Evolutionary conservation across 2,113 vertebrate species (phyloP), one percentile per base, ranked within the genome.

Genomic region (Scortum barcoo): DNA sequence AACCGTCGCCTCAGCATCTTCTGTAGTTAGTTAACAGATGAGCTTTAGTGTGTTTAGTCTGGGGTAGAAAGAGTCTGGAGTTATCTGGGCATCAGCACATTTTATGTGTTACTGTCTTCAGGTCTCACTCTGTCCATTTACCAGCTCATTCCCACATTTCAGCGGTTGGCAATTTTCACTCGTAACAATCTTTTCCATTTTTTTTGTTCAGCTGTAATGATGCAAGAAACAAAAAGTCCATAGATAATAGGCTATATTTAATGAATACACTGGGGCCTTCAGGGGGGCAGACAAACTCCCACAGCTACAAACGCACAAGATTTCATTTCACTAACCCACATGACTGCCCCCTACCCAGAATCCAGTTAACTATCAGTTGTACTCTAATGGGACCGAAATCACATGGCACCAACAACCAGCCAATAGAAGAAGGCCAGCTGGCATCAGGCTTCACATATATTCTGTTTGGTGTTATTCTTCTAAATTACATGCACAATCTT

Each of bases 1-100:
- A 76, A 80, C 33, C 63, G 76, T 57, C 40, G 61, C 0, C 48
- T 83, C 86, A 76, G 80, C 88, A 78, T 44, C 33, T 58, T 66
- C 38, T 42, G 22, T 24, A 36, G 76, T 54, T 72, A 74, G 79
- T 60, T 70, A 56, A 33, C 46, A 76, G 71, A 68, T 14, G 24
- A 40, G 61, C 48, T 56, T 60, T 30, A 2, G n/a, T 46, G 26
- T 62, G 1, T 73, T 16, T 5, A 60, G 68, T 24, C 50, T 40
- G 46, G 46, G 51, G 20, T 20, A 56, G n/a, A 56, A 69, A 51
- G 54, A 17, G 22, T 63, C 66, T 46, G 8, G 48, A 63, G 75
- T 82, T 48, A 63, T 48, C 70, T 72, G 44, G 13, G 60, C 54
- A 67, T 80, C 80, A 76, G 76, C 76, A 83, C 54, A 61, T 72